Percentiles rank a stretch among this genome's conserved stretches.
phyloP scores from a whole-genome alignment of 2,888 invertebrate species.

The Tachina fera region DNA sequence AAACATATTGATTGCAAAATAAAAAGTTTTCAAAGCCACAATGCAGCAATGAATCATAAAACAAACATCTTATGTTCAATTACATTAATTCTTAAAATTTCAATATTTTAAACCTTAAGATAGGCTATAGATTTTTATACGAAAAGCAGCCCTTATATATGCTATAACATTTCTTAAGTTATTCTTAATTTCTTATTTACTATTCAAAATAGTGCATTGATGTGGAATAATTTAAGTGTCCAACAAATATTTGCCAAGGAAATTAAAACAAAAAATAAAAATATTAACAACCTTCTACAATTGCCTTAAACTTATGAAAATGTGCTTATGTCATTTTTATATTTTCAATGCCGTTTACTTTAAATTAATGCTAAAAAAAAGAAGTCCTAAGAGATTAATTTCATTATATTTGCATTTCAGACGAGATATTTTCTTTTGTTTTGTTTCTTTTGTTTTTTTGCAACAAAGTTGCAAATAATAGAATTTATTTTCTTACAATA shows the following conservation, averaged over 20 bases:
- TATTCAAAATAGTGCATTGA: conserved; percentile 46
- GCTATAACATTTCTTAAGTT: background rate
- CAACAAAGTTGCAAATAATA: conserved; percentile 61
- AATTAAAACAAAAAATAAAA: conserved; percentile 51
- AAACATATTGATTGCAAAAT: conserved; percentile 43
- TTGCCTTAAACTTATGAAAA: conserved; percentile 27
- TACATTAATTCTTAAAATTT: background rate
- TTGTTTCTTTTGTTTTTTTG: conserved; percentile 40
- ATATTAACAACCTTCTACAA: background rate
- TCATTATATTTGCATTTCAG: conserved; percentile 60
- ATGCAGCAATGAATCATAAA: background rate
- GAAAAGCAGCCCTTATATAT: background rate
- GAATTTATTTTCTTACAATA: conserved; percentile 70
- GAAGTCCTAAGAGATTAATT: conserved; percentile 70
- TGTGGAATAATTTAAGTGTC: conserved; percentile 70
- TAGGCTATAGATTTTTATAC: background rate
- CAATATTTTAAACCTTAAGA: background rate
- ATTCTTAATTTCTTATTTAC: background rate
- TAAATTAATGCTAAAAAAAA: conserved; percentile 32
- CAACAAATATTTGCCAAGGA: conserved; percentile 65
- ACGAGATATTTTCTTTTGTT: conserved; percentile 26
- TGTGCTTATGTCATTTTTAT: conserved; percentile 48
- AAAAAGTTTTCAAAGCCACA: conserved; percentile 49
- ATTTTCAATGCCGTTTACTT: conserved; percentile 53
- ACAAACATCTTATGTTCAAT: background rate